Base-by-base conservation (phyloP, 2,888 invertebrate genomes). In the Hydrotaea diabolus region DNA sequence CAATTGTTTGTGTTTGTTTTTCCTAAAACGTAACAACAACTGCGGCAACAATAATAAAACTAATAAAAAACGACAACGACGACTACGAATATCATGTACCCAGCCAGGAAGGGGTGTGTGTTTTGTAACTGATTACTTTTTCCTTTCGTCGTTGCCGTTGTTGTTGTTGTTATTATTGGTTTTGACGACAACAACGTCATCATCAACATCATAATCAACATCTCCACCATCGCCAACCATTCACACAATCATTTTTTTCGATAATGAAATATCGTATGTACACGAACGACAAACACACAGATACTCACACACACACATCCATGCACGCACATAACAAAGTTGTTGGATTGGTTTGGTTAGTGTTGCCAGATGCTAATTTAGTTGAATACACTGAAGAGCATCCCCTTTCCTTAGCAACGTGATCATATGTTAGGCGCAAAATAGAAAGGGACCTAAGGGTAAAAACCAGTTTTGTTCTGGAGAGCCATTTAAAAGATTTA, bases 41-140 rank as follows among this genome's bases (percentile, higher is more conserved):
- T 64, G 43, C 75, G 23, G 31, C 36, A 66, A 39, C 64, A 55
- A 62, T 5, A 64, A 31, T 31, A 59, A 39, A 2, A 31, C 2
- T 31, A 31, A 31, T 2, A 31, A 31, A 31, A 19, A 36, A 53
- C 19, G 53, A 64, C 36, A 36, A 64, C 49, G 46, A 64, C 19
- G 43, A 43, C 23, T 8, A 53, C 46, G 39, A 26, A 46, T 49
- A 26, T 43, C 23, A 26, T 49, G n/a, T 49, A 53, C 49, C 62
- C 31, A 73, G 46, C 69, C 80, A 75, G 80, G 75, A 80, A 80
- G 80, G 75, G 80, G 80, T 80, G 80, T 80, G 80, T 80, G 7
- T 71, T 72, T 64, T 75, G 74, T 74, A 74, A 74, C 39, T 46
- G 74, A 74, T 49, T 75, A 49, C 19, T 80, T 69, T 77, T 77